Evolutionary conservation across 2,797 vertebrate genomes (phyloP).

Genomic region (Eulemur coronatus): DNA sequence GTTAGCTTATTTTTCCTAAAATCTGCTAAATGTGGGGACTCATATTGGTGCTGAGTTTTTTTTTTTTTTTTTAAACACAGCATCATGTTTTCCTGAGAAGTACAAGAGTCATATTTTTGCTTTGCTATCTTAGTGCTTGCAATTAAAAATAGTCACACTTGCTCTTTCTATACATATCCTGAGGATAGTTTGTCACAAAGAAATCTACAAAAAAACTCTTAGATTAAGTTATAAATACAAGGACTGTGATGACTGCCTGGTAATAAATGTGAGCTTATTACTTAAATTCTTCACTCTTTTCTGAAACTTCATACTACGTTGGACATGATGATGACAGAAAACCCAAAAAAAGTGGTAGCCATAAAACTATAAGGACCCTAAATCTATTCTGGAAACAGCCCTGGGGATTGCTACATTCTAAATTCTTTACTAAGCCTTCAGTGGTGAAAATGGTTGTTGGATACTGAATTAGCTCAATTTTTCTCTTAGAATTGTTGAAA

Average conservation of each 20-base stretch:
- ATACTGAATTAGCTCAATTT: neutral
- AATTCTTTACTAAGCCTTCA: neutral
- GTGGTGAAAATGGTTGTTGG: neutral
- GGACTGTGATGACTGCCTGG: neutral
- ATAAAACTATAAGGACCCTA: neutral
- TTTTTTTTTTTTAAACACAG: neutral
- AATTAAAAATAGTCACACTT: neutral
- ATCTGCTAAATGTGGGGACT: neutral
- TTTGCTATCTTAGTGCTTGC: neutral
- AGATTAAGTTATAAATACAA: neutral
- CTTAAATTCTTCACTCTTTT: neutral
- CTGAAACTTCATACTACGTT: neutral
- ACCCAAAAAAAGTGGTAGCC: neutral
- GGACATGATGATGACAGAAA: neutral
- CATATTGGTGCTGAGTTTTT: neutral
- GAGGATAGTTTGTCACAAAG: neutral
- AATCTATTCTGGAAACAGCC: neutral
- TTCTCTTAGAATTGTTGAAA: neutral
- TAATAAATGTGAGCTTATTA: neutral
- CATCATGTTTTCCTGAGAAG: neutral
- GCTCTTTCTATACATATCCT: neutral
- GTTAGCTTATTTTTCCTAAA: neutral
- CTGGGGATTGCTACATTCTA: neutral
- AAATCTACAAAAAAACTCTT: neutral
- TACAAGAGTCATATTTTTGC: neutral